Evolutionary conservation across 2,888 invertebrate species (phyloP).

Genomic region (Pollenia amentaria): DNA sequence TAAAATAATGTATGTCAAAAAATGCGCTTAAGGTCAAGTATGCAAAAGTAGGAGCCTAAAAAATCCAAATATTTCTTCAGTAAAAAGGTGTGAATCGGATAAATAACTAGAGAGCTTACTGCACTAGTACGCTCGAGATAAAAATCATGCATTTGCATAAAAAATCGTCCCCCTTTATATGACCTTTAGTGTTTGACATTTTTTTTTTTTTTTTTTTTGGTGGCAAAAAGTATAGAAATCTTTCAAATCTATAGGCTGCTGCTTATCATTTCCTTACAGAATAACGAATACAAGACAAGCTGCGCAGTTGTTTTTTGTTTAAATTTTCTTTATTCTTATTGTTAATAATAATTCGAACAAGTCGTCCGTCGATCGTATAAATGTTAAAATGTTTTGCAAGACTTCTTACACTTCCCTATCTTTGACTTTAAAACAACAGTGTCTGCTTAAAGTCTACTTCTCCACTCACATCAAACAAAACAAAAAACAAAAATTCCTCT

Average conservation of each 20-base stretch:
- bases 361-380: slow-evolving; percentile 30
- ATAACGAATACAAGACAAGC: slow-evolving; percentile 32
- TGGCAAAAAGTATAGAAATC: slow-evolving; percentile 32
- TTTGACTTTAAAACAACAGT: slow-evolving; percentile 56
- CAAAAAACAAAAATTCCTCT: slow-evolving; percentile 54
- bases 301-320: slow-evolving; percentile 43
- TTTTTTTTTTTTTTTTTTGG: background rate
- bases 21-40: no score
- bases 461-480: slow-evolving; percentile 35
- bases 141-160: no score
- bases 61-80: no score
- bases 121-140: no score
- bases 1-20: no score
- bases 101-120: no score
- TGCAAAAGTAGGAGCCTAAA: no score
- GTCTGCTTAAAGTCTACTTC: slow-evolving; percentile 67
- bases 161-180: background rate
- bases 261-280: slow-evolving; percentile 32
- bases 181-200: slow-evolving; percentile 39
- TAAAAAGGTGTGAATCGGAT: no score
- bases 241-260: slow-evolving; percentile 23
- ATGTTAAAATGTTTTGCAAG: slow-evolving; percentile 53
- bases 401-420: slow-evolving; percentile 70
- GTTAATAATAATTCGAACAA: slow-evolving; percentile 52
- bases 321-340: background rate